Evolutionary conservation across 2,113 vertebrate genomes (phyloP).

Genomic region (Ardeotis arabs): DNA sequence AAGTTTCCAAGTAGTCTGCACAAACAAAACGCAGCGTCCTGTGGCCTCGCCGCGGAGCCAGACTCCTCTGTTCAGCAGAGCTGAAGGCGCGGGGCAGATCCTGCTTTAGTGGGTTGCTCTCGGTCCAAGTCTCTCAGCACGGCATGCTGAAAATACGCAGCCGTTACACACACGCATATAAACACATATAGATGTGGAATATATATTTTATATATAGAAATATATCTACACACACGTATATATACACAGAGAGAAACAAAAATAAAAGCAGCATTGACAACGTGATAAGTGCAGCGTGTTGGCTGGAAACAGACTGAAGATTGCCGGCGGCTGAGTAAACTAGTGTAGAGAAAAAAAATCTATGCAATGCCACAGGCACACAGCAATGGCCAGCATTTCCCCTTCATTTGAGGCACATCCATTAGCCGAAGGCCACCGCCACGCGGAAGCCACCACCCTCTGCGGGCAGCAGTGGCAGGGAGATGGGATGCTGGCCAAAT

Average conservation of each 20-base stretch:
- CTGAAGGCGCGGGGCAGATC: background rate
- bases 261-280: background rate
- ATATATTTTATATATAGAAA: background rate
- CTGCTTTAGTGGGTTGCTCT: background rate
- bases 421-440: background rate
- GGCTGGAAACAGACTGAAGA: constrained; percentile 24
- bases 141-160: background rate
- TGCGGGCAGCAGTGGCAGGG: background rate
- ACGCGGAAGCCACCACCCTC: background rate
- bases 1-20: background rate
- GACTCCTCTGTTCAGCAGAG: background rate
- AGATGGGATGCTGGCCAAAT: background rate
- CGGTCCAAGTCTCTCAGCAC: background rate
- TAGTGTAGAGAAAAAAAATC: background rate
- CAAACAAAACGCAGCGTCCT: background rate
- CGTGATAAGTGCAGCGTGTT: background rate
- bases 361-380: background rate
- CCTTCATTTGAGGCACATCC: background rate
- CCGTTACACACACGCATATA: background rate
- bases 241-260: background rate
- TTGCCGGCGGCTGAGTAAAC: background rate
- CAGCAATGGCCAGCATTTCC: background rate
- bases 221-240: background rate
- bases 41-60: background rate
- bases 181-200: background rate